Base-by-base conservation (phyloP, 2,888 invertebrate genomes). In the Gnatocerus cornutus region DNA sequence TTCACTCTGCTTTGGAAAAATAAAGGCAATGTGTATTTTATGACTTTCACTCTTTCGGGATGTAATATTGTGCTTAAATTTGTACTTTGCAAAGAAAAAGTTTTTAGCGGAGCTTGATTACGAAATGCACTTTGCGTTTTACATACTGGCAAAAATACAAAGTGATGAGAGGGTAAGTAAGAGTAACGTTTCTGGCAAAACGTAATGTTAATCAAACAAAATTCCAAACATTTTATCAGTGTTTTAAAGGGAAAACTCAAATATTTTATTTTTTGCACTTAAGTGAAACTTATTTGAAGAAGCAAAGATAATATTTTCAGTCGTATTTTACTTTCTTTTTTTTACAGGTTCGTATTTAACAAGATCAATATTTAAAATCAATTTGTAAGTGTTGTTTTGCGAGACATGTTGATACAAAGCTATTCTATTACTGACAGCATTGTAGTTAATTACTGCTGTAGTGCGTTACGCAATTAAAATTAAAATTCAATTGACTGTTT, bases 1-100 rank as follows among this genome's bases (percentile, higher is more conserved):
- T 53, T 21, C 29, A 27, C n/a, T 50, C 27, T 50, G 50, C 10
- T 50, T 53, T 53, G 33, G 29, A 53, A 53, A 53, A 53, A 53
- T 53, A n/a, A 33, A 52, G 52, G 10, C 30, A 10, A 29, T 30
- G 52, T 29, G 12, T 29, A 30, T 9, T 29, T 52, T 30, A 43
- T 30, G 27, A 53, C 52, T 48, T 10, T 53, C 52, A 30, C 9
- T 29, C 33, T 33, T 53, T 53, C 33, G 29, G 30, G 1, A 12
- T 12, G 5, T 27, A 50, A 29, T 8, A 33, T 13, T 12, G 14
- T 12, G 6, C 43, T 43, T 3, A 33, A 33, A 33, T 33, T 33
- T 33, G 33, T 33, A 7, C n/a, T 33, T n/a, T 46, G n/a, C 27
- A 46, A 46, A 46, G n/a, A 46, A 21, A 21, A 21, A 46, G 16